These are phyloP conservation scores for Drosophila bifasciata DNA, from an alignment of 1,140 invertebrate genomes.

Conservation along the genomic window DNA sequence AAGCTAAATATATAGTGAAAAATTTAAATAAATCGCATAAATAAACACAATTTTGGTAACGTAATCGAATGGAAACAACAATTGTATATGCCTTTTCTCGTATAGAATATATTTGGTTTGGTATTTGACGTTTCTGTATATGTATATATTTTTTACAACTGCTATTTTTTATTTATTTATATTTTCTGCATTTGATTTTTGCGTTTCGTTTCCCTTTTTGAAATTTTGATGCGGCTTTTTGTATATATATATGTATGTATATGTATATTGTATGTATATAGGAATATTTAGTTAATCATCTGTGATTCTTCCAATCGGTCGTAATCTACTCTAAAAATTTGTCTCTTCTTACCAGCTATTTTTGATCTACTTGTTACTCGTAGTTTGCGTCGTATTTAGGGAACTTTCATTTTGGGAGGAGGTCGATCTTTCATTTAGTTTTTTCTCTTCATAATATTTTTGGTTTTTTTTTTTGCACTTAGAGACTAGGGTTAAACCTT, in stretches of 20 bases:
- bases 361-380: constrained; percentile 50
- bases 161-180: constrained; percentile 66
- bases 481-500: constrained; percentile 33
- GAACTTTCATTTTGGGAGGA: constrained; percentile 64
- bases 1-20: constrained; percentile 48
- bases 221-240: constrained; percentile 47
- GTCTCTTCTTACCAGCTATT: constrained; percentile 57
- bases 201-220: constrained; percentile 50
- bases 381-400: constrained; percentile 69
- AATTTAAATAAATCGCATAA: constrained; percentile 38
- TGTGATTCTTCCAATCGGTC: constrained; percentile 40
- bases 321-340: constrained; percentile 44
- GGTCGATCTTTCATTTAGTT: constrained; percentile 79
- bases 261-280: constrained; percentile 61
- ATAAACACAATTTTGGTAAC: constrained; percentile 32
- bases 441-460: constrained; percentile 25
- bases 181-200: constrained; percentile 62
- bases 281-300: constrained; percentile 80
- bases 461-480: constrained; percentile 51
- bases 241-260: constrained; percentile 45
- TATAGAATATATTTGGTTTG: constrained; percentile 74
- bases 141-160: constrained; percentile 74
- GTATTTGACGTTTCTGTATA: constrained; percentile 31
- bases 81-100: constrained; percentile 42
- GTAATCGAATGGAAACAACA: constrained; percentile 5